Conservation (phyloP, 2,797 vertebrate species). For the Enteromius anoplus region DNA sequence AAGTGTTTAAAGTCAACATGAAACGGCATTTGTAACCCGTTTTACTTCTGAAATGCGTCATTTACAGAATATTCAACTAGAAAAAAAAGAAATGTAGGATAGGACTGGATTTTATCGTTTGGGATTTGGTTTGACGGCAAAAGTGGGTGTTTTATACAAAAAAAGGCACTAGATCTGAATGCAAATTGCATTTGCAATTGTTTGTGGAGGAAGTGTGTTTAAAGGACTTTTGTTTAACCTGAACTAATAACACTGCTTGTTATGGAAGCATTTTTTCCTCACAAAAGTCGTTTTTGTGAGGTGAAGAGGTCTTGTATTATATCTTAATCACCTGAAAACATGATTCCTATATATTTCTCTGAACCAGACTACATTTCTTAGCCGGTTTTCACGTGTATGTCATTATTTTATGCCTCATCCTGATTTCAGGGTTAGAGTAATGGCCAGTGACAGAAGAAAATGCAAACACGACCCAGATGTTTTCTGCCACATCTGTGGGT, state of each 20-base stretch:
- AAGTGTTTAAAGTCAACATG: slow-evolving; percentile 35
- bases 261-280: background rate
- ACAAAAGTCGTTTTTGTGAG: background rate
- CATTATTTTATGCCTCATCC: background rate
- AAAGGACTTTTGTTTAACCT: background rate
- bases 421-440: slow-evolving; percentile 4
- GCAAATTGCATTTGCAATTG: background rate
- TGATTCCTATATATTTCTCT: background rate
- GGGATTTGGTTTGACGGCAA: slow-evolving; percentile 18
- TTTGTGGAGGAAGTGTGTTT: background rate
- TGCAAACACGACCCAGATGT: background rate
- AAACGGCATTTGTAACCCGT: slow-evolving; percentile 13
- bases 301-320: background rate
- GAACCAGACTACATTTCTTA: background rate
- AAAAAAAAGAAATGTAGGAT: background rate
- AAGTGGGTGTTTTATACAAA: background rate
- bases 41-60: slow-evolving; percentile 32
- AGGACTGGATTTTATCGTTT: background rate
- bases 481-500: slow-evolving; percentile 10
- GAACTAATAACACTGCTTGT: background rate
- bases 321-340: background rate
- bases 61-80: slow-evolving; percentile 25
- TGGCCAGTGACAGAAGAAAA: background rate
- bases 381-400: background rate
- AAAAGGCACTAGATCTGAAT: background rate